Conservation (phyloP, 2,113 vertebrate genomes). For the Crotalus horridus region DNA sequence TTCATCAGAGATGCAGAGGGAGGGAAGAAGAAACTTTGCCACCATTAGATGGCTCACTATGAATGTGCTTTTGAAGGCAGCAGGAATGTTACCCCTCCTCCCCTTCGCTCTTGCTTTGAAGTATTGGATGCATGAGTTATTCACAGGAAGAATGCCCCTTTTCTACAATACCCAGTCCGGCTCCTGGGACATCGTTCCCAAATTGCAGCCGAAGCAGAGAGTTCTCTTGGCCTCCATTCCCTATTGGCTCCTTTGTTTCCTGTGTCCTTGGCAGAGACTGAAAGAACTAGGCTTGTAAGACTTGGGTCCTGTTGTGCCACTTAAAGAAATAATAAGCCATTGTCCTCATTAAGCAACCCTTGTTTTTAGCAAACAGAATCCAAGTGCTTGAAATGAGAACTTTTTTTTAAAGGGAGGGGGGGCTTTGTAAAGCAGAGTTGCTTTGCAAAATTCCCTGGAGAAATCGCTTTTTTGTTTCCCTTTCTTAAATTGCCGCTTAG, state of each 20-base stretch:
- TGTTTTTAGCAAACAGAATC: conserved; percentile 82
- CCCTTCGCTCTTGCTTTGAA: conserved; percentile 39
- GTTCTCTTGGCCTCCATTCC: conserved; percentile 53
- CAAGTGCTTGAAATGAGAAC: conserved; percentile 66
- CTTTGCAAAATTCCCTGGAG: conserved; percentile 81
- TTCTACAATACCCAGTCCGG: conserved; percentile 48
- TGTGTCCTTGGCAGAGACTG: conserved; percentile 81
- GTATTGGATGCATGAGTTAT: conserved; percentile 45
- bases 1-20: background rate
- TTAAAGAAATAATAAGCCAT: conserved; percentile 83
- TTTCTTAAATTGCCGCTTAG: conserved; percentile 70
- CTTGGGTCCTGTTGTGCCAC: conserved; percentile 78
- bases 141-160: conserved; percentile 52
- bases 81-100: conserved; percentile 46
- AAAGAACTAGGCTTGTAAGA: conserved; percentile 72
- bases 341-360: conserved; percentile 84
- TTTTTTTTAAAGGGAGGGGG: conserved; percentile 37
- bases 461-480: conserved; percentile 78
- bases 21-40: background rate
- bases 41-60: conserved; percentile 72
- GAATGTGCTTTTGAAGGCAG: conserved; percentile 50
- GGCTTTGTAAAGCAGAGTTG: conserved; percentile 55
- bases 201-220: conserved; percentile 47
- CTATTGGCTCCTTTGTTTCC: conserved; percentile 70
- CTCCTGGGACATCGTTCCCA: conserved; percentile 44